These are phyloP conservation scores for Rissa tridactyla DNA, from an alignment of 2,113 vertebrate genomes.

Conservation along the genomic window DNA sequence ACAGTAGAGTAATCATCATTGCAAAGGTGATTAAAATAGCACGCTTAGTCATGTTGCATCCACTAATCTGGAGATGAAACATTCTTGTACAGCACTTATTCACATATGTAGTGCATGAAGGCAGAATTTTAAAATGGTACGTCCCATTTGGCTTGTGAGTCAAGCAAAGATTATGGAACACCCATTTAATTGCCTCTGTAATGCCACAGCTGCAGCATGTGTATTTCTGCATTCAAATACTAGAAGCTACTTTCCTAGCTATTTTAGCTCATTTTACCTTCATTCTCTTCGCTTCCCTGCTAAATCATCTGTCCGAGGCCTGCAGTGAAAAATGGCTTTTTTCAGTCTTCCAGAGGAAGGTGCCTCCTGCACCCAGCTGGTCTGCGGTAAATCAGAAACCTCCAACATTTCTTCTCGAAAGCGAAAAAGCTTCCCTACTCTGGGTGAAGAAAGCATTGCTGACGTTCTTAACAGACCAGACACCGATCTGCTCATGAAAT, in stretches of 20 bases:
- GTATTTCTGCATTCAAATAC: slow-evolving; percentile 33
- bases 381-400: slow-evolving; percentile 21
- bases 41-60: slow-evolving; percentile 48
- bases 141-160: slow-evolving; percentile 35
- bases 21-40: slow-evolving; percentile 62
- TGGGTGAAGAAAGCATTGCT: neutral
- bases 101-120: neutral
- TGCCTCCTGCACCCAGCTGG: neutral
- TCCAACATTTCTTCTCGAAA: neutral
- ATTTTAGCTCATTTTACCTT: slow-evolving; percentile 48
- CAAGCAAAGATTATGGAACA: slow-evolving; percentile 51
- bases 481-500: neutral
- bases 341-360: neutral
- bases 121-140: slow-evolving; percentile 33
- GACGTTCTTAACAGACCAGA: neutral
- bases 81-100: slow-evolving; percentile 38
- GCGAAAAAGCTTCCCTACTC: neutral
- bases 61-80: slow-evolving; percentile 20
- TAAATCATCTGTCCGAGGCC: slow-evolving; percentile 14
- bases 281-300: neutral
- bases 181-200: slow-evolving; percentile 65
- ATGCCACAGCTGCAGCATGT: slow-evolving; percentile 55
- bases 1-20: slow-evolving; percentile 7
- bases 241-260: slow-evolving; percentile 28
- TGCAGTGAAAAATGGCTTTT: slow-evolving; percentile 8